These are phyloP conservation scores for Sarcophaga rosellei DNA, from an alignment of 2,888 invertebrate genomes.

Conservation along the genomic window DNA sequence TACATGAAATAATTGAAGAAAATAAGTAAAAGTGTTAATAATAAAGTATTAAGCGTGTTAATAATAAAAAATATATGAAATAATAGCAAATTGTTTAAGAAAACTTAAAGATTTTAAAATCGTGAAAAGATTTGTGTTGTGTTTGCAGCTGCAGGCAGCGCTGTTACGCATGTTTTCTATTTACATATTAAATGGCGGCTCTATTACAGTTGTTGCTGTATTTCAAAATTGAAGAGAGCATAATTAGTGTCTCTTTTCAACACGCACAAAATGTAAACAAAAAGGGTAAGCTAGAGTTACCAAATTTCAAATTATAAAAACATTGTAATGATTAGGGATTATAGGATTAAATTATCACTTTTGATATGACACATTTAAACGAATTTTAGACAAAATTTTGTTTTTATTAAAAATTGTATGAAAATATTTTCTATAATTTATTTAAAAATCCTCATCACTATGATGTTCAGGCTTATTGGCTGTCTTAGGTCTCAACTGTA, in stretches of 20 bases:
- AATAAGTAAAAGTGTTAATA: neutral
- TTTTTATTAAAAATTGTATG: constrained; percentile 22
- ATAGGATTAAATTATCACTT: no score
- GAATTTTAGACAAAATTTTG: no score
- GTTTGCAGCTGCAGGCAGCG: neutral
- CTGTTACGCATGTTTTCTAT: constrained; percentile 13
- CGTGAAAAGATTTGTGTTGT: neutral
- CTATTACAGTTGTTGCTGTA: neutral
- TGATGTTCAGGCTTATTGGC: constrained; percentile 78
- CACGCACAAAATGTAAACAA: no score
- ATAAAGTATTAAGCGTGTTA: neutral
- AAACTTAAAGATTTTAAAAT: neutral
- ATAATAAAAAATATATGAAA: no score
- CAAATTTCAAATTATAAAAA: no score
- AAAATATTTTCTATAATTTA: neutral
- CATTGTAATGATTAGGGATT: no score
- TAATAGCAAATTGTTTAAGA: no score
- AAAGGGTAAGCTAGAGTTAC: no score
- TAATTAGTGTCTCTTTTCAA: no score
- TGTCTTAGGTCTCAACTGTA: constrained; percentile 78
- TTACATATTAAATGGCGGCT: neutral
- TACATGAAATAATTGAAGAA: neutral
- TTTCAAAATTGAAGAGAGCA: neutral
- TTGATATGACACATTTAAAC: no score
- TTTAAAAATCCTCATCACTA: constrained; percentile 80